These are phyloP conservation scores for Haliclona indistincta DNA, from an alignment of 37 sponge, comb jelly and placozoan genomes.

Conservation along the genomic window DNA sequence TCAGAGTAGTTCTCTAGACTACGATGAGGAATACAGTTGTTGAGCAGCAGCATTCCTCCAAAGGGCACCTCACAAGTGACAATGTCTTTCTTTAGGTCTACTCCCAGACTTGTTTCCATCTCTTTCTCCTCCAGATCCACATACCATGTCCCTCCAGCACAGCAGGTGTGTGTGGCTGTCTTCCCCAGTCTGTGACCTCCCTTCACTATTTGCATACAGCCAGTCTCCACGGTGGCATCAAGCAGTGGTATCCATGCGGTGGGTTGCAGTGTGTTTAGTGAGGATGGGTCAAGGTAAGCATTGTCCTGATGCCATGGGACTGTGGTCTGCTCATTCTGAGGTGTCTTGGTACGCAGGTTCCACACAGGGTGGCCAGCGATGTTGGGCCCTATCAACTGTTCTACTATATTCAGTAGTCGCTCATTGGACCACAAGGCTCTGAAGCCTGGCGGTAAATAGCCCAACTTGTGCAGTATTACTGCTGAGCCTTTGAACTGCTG, in stretches of 20 bases:
- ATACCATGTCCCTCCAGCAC: constrained; percentile 88
- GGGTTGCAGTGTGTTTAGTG: constrained; percentile 46
- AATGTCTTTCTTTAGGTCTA: constrained; percentile 57
- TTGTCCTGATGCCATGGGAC: constrained; percentile 97
- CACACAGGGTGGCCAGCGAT: constrained; percentile 91
- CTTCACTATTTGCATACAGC: constrained; percentile 84
- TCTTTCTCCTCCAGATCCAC: constrained; percentile 65
- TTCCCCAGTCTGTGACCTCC: constrained; percentile 72
- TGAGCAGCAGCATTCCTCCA: constrained; percentile 76
- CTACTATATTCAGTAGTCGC: constrained; percentile 70
- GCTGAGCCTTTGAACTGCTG: constrained; percentile 78
- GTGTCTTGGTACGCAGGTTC: constrained; percentile 82
- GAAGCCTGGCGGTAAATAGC: constrained; percentile 61
- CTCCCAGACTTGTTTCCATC: constrained; percentile 64
- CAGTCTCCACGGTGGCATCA: constrained; percentile 75
- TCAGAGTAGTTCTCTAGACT: constrained; percentile 75
- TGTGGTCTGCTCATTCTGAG: constrained; percentile 68
- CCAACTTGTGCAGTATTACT: constrained; percentile 72
- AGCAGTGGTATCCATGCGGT: constrained; percentile 94
- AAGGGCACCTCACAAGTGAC: constrained; percentile 85
- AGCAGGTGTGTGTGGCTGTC: constrained; percentile 85
- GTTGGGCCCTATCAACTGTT: constrained; percentile 81
- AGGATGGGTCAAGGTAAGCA: constrained; percentile 70
- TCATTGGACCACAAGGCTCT: constrained; percentile 64
- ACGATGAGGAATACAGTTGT: constrained; percentile 82